A percentile compares a stretch with the other conserved stretches of the same genome.
These are phyloP conservation scores for Condylostylus longicornis DNA, from an alignment of 1,140 invertebrate species.

Conservation along the genomic window DNA sequence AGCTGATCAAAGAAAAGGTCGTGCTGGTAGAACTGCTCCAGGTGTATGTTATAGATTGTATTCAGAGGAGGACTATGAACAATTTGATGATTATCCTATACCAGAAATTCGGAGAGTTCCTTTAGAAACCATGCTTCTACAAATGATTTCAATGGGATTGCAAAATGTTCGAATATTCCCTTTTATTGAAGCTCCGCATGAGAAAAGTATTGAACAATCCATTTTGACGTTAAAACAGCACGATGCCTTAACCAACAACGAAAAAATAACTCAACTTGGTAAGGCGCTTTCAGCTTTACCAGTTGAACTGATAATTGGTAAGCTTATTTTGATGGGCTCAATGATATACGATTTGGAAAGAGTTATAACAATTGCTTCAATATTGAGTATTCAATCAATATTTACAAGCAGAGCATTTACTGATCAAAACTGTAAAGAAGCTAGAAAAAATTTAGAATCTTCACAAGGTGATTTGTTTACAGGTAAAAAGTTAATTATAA, in stretches of 20 bases:
- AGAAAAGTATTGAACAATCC: slow-evolving; percentile 72
- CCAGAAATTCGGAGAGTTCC: slow-evolving; percentile 88
- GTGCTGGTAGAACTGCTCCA: slow-evolving; percentile 68
- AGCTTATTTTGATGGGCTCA: slow-evolving; percentile 88
- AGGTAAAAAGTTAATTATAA: slow-evolving; percentile 3
- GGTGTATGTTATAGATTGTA: slow-evolving; percentile 66
- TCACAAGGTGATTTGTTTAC: not conserved
- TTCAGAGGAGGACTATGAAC: slow-evolving; percentile 49
- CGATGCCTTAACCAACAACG: slow-evolving; percentile 66
- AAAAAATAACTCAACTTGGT: slow-evolving; percentile 81
- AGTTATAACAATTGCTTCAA: slow-evolving; percentile 79
- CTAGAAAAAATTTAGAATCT: slow-evolving; percentile 1
- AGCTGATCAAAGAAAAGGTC: slow-evolving; percentile 90
- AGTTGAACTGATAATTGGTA: slow-evolving; percentile 88
- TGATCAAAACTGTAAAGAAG: slow-evolving; percentile 66
- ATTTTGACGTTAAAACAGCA: slow-evolving; percentile 76
- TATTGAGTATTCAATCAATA: slow-evolving; percentile 83
- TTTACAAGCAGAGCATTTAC: slow-evolving; percentile 79
- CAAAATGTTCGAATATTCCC: slow-evolving; percentile 85
- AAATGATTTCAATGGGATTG: slow-evolving; percentile 91
- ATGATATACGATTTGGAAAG: slow-evolving; percentile 84
- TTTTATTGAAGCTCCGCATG: slow-evolving; percentile 80
- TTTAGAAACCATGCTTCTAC: slow-evolving; percentile 78
- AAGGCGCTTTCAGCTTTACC: slow-evolving; percentile 76
- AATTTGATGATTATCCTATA: slow-evolving; percentile 64